A percentile compares a stretch with the other conserved stretches of the same genome.
Evolutionary conservation across 2,797 vertebrate species (phyloP).

Genomic region (Catostomus latipinnis): DNA sequence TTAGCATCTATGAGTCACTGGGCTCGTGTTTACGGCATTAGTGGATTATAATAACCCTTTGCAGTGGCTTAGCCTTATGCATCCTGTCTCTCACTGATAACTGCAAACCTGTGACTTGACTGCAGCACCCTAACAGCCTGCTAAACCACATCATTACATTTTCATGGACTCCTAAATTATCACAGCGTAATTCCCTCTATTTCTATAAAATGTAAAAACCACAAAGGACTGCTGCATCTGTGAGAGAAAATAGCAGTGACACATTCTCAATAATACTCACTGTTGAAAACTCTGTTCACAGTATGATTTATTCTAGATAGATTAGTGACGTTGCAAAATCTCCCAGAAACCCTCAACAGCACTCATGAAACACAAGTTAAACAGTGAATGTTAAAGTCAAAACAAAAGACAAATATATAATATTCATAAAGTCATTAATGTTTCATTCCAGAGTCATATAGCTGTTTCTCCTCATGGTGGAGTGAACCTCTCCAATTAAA

Average conservation of each 20-base stretch:
- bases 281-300: neutral
- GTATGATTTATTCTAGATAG: conserved; percentile 2
- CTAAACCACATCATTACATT: conserved; percentile 42
- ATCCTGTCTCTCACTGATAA: conserved; percentile 30
- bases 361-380: conserved; percentile 12
- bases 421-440: conserved; percentile 26
- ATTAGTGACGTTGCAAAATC: neutral
- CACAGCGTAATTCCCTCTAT: conserved; percentile 34
- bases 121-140: conserved; percentile 28
- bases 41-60: conserved; percentile 26
- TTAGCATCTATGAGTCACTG: conserved; percentile 30
- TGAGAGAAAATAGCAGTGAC: conserved; percentile 14
- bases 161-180: conserved; percentile 44
- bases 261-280: neutral
- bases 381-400: neutral
- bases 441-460: conserved; percentile 4
- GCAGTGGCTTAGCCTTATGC: conserved; percentile 11
- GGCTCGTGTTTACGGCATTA: conserved; percentile 34
- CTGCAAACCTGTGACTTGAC: conserved; percentile 31
- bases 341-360: neutral
- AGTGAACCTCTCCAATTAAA: conserved; percentile 29
- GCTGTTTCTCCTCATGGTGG: conserved; percentile 14
- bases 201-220: conserved; percentile 37
- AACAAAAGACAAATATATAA: conserved; percentile 43
- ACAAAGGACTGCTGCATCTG: conserved; percentile 19